These are phyloP conservation scores for fruit fly (Drosophila melanogaster) DNA, from an alignment of 1,140 invertebrate species.

Conservation along the genomic window Release_6_plus_ISO1_MT NT_033779.5:2945001-2945500, in stretches of 20 bases:
- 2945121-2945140: conserved; percentile 20
- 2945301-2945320: conserved; percentile 46
- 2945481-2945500: neutral
- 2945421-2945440: conserved; percentile 26
- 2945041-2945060: conserved; percentile 42
- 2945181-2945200: conserved; percentile 1
- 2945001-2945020: conserved; percentile 8
- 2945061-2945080: conserved; percentile 32
- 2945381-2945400: conserved; percentile 66
- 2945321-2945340: conserved; percentile 20
- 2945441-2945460: conserved; percentile 8
- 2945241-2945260: conserved; percentile 45
- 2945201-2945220: conserved; percentile 14
- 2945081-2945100: conserved; percentile 33
- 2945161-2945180: conserved; percentile 59
- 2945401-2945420: conserved; percentile 47
- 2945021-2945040: conserved; percentile 70
- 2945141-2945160: conserved; percentile 50
- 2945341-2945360: conserved; percentile 12
- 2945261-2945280: conserved; percentile 31
- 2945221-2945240: conserved; percentile 28
- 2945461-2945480: neutral
- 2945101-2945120: conserved; percentile 64
- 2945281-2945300: conserved; percentile 25
- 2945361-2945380: conserved; percentile 50